phyloP scores from a whole-genome alignment of 53 echinoderm and acorn worm species.

The Henricia sp. region DNA sequence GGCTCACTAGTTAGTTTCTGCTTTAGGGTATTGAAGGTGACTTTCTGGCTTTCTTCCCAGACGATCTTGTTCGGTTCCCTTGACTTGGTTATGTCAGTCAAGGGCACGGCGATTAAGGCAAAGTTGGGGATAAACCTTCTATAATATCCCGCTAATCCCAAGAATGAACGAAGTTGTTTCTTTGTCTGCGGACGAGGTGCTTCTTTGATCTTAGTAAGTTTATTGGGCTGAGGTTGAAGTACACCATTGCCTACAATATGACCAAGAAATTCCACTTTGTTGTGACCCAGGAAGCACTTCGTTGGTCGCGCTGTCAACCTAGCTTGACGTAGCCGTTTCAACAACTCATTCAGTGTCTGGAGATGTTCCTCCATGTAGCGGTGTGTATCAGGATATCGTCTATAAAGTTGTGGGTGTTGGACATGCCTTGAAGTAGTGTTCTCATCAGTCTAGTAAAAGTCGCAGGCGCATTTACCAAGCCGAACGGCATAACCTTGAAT shows the following conservation, averaged over 20 bases:
- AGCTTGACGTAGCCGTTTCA: slow-evolving; percentile 7
- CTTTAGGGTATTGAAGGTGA: slow-evolving; percentile 24
- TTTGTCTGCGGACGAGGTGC: neutral
- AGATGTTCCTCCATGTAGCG: slow-evolving; percentile 45
- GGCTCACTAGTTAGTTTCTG: neutral
- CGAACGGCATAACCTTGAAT: slow-evolving; percentile 65
- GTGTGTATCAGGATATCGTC: slow-evolving; percentile 61
- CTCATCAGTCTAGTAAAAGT: slow-evolving; percentile 61
- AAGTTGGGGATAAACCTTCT: slow-evolving; percentile 27
- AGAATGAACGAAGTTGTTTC: slow-evolving; percentile 13
- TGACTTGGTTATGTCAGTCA: slow-evolving; percentile 34
- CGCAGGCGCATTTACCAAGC: slow-evolving; percentile 58
- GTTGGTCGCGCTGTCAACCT: neutral
- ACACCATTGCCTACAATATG: neutral
- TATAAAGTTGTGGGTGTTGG: slow-evolving; percentile 35
- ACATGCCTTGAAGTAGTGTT: slow-evolving; percentile 20
- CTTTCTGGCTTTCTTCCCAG: slow-evolving; percentile 14
- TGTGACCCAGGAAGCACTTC: neutral
- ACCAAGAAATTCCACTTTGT: neutral
- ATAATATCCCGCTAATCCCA: slow-evolving; percentile 9
- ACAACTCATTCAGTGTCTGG: slow-evolving; percentile 9
- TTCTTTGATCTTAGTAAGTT: neutral
- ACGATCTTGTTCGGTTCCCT: slow-evolving; percentile 35
- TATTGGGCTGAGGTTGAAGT: neutral
- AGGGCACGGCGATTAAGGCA: slow-evolving; percentile 5